Percentiles rank a stretch among this genome's conserved stretches.
Evolutionary conservation across 2,888 invertebrate species (phyloP).

Genomic region (Deilephila porcellus): DNA sequence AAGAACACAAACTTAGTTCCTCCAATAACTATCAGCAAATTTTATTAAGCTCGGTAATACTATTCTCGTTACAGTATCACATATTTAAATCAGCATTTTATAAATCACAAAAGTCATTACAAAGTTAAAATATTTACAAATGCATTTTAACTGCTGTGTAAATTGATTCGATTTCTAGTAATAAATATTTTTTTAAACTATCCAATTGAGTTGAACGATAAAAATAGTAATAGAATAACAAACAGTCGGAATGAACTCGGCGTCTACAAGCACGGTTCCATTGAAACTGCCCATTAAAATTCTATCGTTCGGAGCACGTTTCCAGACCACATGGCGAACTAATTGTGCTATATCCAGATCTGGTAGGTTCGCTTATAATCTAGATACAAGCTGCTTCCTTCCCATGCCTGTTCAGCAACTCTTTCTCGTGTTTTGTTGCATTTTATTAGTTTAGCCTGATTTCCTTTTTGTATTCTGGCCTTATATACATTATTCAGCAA

Average conservation of each 20-base stretch:
- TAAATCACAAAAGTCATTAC: constrained; percentile 7
- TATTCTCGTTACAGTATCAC: not conserved
- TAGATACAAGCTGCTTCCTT: not conserved
- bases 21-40: not conserved
- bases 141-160: constrained; percentile 9
- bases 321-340: constrained; percentile 12
- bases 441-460: not conserved
- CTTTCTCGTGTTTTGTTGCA: constrained; percentile 6
- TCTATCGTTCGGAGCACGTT: constrained; percentile 36
- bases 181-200: constrained; percentile 35
- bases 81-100: not conserved
- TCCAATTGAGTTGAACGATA: constrained; percentile 40
- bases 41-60: not conserved
- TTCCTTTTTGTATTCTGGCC: not conserved
- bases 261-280: constrained; percentile 34
- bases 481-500: not conserved
- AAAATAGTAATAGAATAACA: constrained; percentile 39
- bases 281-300: constrained; percentile 33
- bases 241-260: constrained; percentile 28
- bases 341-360: not conserved
- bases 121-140: constrained; percentile 25
- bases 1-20: not conserved
- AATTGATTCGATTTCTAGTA: constrained; percentile 29
- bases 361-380: not conserved
- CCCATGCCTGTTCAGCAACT: constrained; percentile 1